Evolutionary conservation across 2,888 invertebrate genomes (phyloP).

Genomic region (Adela reaumurella): DNA sequence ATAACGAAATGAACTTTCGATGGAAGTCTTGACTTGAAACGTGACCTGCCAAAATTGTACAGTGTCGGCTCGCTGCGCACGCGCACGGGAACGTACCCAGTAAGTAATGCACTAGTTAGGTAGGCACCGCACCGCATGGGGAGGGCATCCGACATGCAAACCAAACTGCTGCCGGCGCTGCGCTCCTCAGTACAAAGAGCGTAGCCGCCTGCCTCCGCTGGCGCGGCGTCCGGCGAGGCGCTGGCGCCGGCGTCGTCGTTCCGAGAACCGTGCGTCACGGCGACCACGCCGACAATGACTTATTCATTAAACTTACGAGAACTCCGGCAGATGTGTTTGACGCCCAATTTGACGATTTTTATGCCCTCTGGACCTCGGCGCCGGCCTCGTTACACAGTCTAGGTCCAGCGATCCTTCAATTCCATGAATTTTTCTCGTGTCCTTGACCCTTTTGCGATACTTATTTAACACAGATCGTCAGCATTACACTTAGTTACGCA

Average conservation of each 20-base stretch:
- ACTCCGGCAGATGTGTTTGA: conserved; percentile 42
- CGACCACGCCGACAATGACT: conserved; percentile 51
- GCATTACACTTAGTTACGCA: too few species aligned
- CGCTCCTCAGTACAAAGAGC: background rate
- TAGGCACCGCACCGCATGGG: too few species aligned
- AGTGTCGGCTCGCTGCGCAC: too few species aligned
- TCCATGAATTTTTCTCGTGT: too few species aligned
- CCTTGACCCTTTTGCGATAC: too few species aligned
- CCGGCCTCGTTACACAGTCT: background rate
- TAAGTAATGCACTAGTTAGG: background rate
- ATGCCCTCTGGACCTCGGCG: background rate
- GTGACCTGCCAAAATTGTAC: too few species aligned
- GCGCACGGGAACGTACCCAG: too few species aligned
- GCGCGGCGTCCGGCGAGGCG: background rate
- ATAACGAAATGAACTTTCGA: too few species aligned
- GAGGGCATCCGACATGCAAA: background rate
- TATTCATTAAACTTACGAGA: conserved; percentile 53
- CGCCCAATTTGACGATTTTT: conserved; percentile 30
- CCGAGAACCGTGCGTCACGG: conserved; percentile 49
- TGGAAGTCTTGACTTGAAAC: too few species aligned
- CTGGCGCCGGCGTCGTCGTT: conserved; percentile 14
- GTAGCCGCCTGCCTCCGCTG: too few species aligned
- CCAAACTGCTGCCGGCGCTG: background rate
- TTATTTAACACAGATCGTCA: too few species aligned
- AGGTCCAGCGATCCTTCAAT: too few species aligned